Percentiles rank a stretch among this genome's conserved stretches.
Conservation (phyloP, 2,888 invertebrate species). For the Taenaris catops region DNA sequence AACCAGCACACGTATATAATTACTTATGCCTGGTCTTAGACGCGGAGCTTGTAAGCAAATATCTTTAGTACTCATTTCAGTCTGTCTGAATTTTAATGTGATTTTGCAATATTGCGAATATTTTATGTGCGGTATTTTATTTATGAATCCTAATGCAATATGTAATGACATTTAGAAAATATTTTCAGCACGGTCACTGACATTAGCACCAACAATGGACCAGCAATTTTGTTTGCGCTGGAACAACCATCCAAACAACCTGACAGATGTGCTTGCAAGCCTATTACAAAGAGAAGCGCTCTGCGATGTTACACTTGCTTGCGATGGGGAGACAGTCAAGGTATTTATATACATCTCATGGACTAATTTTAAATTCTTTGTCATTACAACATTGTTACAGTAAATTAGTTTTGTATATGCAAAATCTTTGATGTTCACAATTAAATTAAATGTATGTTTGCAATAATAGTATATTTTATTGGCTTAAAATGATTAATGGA, state of each 20-base stretch:
- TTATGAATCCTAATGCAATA: conserved; percentile 34
- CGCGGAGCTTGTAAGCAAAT: conserved; percentile 45
- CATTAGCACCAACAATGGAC: conserved; percentile 82
- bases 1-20: conserved; percentile 63
- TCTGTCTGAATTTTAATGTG: conserved; percentile 1
- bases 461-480: too few relatives aligned
- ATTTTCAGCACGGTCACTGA: conserved; percentile 76
- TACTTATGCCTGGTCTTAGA: conserved; percentile 39
- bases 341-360: too few relatives aligned
- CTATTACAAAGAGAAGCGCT: conserved; percentile 92
- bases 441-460: too few relatives aligned
- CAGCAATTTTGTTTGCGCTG: conserved; percentile 96
- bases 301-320: conserved; percentile 95
- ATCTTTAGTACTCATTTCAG: conserved; percentile 13
- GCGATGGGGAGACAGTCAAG: conserved; percentile 93
- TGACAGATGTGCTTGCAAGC: conserved; percentile 93
- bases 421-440: too few relatives aligned
- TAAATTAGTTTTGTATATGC: too few relatives aligned
- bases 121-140: conserved; percentile 25
- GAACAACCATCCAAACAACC: conserved; percentile 96
- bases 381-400: neutral
- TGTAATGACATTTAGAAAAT: conserved; percentile 44
- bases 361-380: too few relatives aligned
- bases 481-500: too few relatives aligned
- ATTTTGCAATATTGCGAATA: conserved; percentile 23